Evolutionary conservation across 2,888 invertebrate species (phyloP).

Genomic region (Crossocerus cetratus): DNA sequence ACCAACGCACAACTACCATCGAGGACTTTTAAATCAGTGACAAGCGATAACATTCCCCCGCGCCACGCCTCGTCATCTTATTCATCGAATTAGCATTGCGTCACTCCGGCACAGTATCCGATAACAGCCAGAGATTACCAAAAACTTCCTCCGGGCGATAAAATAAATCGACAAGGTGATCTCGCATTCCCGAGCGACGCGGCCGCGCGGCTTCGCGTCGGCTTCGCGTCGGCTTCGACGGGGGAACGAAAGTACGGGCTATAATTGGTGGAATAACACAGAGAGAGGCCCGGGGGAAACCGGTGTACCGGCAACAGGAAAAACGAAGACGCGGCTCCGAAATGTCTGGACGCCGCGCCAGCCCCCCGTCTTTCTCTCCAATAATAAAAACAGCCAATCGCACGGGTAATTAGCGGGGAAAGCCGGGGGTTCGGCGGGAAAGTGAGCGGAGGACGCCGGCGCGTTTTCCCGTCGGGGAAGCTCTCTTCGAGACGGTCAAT

Average conservation of each 20-base stretch:
- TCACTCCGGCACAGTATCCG: background rate
- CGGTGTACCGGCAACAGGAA: background rate
- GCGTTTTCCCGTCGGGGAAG: conserved; percentile 47
- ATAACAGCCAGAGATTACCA: background rate
- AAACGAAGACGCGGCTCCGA: conserved; percentile 3
- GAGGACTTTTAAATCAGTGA: conserved; percentile 3
- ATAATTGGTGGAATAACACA: background rate
- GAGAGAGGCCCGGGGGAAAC: background rate
- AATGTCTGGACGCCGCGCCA: background rate
- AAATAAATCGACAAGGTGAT: background rate
- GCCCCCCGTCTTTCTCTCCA: conserved; percentile 11
- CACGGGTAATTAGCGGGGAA: conserved; percentile 50
- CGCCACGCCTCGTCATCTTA: background rate
- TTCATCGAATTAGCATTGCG: background rate
- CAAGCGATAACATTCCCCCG: background rate
- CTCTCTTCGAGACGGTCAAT: conserved; percentile 56
- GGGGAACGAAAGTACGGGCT: background rate
- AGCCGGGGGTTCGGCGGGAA: conserved; percentile 31
- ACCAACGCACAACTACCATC: no score
- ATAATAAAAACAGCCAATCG: conserved; percentile 50
- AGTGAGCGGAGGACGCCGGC: conserved; percentile 32
- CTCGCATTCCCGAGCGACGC: background rate
- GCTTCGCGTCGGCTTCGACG: background rate
- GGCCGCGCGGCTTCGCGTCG: background rate
- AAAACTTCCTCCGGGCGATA: background rate